A percentile compares a stretch with the other conserved stretches of the same genome.
These are phyloP conservation scores for Sardinella longiceps DNA, from an alignment of 2,797 vertebrate genomes.

Conservation along the genomic window DNA sequence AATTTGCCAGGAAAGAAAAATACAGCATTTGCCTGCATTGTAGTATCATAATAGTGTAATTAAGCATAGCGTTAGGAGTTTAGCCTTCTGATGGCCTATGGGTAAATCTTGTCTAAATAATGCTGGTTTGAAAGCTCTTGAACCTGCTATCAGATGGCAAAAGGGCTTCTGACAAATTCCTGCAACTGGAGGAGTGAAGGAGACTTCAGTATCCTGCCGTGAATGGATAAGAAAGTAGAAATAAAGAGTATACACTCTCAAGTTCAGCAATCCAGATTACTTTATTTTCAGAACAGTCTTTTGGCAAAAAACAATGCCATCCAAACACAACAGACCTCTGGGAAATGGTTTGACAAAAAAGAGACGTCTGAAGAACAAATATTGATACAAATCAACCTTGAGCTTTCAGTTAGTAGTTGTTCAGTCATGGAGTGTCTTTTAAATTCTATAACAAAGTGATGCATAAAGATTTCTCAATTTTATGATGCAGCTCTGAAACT, in stretches of 20 bases:
- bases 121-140: too few species aligned
- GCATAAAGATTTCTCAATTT: too few species aligned
- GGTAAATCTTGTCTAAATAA: too few species aligned
- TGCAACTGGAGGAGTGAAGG: too few species aligned
- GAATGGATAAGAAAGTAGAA: not conserved
- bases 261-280: not conserved
- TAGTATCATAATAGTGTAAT: too few species aligned
- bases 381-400: not conserved
- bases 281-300: conserved; percentile 8
- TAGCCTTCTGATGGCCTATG: too few species aligned
- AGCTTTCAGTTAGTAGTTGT: not conserved
- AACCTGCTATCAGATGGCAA: too few species aligned
- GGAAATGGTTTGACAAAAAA: not conserved
- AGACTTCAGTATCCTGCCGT: not conserved
- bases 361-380: not conserved
- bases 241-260: not conserved
- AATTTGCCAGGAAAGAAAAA: too few species aligned
- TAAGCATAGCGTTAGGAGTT: too few species aligned
- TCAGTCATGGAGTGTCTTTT: not conserved
- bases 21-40: too few species aligned
- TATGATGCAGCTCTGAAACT: not conserved
- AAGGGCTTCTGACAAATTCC: too few species aligned
- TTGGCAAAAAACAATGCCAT: not conserved
- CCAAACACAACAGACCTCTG: not conserved
- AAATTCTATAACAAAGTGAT: not conserved